Evolutionary conservation across 2,797 vertebrate species (phyloP).

Genomic region (Alectoris magna): DNA sequence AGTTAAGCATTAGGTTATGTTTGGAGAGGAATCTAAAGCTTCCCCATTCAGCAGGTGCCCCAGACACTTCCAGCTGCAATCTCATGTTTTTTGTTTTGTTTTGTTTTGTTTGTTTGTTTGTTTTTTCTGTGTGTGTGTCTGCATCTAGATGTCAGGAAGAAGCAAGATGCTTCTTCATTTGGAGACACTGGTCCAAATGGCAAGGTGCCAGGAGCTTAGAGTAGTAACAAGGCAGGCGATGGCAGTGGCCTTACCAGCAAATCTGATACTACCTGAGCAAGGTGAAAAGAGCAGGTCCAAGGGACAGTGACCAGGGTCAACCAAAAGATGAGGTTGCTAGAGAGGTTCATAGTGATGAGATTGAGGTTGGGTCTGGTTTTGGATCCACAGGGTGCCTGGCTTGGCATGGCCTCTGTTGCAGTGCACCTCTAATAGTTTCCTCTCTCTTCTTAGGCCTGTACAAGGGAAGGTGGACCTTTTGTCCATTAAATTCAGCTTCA

Average conservation of each 20-base stretch:
- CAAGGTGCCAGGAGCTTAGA: accelerated
- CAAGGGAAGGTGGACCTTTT: neutral
- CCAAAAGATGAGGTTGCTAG: neutral
- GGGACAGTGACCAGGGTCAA: neutral
- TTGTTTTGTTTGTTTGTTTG: too few species aligned
- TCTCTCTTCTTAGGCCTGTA: neutral
- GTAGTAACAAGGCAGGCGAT: neutral
- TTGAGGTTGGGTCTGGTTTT: neutral
- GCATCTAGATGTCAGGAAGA: neutral
- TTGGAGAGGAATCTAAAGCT: neutral
- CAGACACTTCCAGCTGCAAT: neutral
- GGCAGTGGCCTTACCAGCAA: neutral
- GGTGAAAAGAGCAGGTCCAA: neutral
- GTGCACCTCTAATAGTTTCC: neutral
- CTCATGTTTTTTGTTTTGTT: neutral
- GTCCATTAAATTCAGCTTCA: neutral
- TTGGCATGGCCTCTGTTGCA: neutral
- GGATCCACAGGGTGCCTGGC: neutral
- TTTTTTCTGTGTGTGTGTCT: neutral
- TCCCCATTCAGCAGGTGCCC: accelerated
- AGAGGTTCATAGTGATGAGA: neutral
- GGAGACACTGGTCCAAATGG: neutral
- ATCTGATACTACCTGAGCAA: neutral
- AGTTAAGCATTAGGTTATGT: accelerated
- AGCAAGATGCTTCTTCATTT: neutral